Conservation (phyloP, 2,113 vertebrate species). For the Eudorcas thomsonii region DNA sequence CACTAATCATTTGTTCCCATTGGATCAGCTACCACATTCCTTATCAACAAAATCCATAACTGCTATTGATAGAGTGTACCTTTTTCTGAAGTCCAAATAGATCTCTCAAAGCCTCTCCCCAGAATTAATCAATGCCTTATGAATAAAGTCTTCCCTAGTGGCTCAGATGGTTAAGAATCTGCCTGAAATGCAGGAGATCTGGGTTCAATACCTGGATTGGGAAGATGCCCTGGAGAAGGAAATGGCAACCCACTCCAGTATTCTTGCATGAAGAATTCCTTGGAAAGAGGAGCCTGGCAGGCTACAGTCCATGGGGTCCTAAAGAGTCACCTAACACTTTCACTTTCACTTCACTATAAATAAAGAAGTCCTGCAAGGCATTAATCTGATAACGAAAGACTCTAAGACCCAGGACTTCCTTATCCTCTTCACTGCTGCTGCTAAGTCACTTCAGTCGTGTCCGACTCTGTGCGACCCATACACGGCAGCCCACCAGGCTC, state of each 20-base stretch:
- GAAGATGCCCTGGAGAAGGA: neutral
- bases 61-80: neutral
- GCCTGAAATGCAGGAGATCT: neutral
- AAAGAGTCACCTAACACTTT: neutral
- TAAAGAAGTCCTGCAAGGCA: neutral
- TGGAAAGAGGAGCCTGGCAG: neutral
- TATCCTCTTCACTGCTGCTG: neutral
- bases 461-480: too few relatives aligned
- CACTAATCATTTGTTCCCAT: neutral
- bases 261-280: neutral
- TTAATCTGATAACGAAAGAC: neutral
- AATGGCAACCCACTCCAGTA: neutral
- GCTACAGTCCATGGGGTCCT: neutral
- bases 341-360: neutral
- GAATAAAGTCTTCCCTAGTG: neutral
- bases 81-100: neutral
- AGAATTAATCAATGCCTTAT: neutral
- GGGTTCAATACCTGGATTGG: neutral
- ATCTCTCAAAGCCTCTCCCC: neutral
- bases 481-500: too few relatives aligned
- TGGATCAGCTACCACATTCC: neutral
- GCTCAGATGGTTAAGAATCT: neutral
- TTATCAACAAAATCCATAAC: neutral
- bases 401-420: neutral
- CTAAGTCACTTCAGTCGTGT: too few relatives aligned